phyloP scores from a whole-genome alignment of 2,113 vertebrate species.

The Takifugu bimaculatus region DNA sequence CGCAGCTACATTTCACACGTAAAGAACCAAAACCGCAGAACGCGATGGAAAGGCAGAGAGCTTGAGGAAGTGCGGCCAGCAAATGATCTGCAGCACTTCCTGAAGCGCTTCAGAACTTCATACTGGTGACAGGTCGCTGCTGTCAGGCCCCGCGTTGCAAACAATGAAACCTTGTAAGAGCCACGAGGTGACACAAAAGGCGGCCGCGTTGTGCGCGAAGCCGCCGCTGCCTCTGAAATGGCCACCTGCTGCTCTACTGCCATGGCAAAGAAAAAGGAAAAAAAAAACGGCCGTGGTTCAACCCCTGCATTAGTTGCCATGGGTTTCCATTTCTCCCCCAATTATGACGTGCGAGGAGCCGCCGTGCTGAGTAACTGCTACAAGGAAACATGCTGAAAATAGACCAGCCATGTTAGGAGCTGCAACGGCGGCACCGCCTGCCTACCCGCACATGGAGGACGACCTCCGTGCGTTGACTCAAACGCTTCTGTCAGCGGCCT shows the following conservation, averaged over 20 bases:
- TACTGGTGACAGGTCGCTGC: constrained; percentile 26
- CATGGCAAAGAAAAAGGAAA: too few species aligned
- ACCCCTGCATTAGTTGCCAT: constrained; percentile 73
- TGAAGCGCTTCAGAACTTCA: constrained; percentile 9
- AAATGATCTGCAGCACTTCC: constrained; percentile 46
- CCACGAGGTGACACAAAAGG: not conserved
- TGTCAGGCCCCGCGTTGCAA: not conserved
- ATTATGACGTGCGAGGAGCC: constrained; percentile 67
- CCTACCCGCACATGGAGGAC: constrained; percentile 50
- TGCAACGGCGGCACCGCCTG: constrained; percentile 55
- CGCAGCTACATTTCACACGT: not conserved
- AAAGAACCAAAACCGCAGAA: too few species aligned
- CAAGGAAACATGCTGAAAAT: constrained; percentile 71
- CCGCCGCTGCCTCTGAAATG: constrained; percentile 1
- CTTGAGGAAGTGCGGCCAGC: constrained; percentile 36
- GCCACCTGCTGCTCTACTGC: constrained; percentile 42
- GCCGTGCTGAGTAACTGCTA: constrained; percentile 74
- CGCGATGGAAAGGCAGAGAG: constrained; percentile 5
- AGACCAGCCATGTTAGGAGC: constrained; percentile 64
- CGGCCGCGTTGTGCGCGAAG: constrained; percentile 7
- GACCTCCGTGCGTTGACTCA: constrained; percentile 45
- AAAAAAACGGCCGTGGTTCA: constrained; percentile 36
- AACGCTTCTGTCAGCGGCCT: constrained; percentile 26
- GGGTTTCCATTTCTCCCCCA: constrained; percentile 61
- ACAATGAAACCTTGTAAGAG: constrained; percentile 6